Evolutionary conservation across 2,797 vertebrate genomes (phyloP).

Genomic region (Ataeniobius toweri): DNA sequence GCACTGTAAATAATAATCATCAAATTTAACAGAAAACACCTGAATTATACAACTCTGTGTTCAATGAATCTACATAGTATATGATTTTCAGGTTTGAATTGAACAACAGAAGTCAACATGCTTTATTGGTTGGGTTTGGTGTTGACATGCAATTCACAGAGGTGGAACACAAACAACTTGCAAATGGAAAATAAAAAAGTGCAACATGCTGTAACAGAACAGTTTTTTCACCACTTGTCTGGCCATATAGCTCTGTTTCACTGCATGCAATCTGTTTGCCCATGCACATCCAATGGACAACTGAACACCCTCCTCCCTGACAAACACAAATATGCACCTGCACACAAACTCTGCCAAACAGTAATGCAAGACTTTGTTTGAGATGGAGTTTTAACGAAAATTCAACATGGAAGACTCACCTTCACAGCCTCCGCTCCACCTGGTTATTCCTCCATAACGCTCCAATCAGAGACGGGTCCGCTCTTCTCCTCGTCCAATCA

Average conservation of each 20-base stretch:
- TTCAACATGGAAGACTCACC: too few relatives aligned
- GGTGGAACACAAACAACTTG: conserved; percentile 26
- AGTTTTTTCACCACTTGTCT: conserved; percentile 55
- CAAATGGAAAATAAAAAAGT: conserved; percentile 16
- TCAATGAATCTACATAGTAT: background rate
- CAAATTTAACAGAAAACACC: background rate
- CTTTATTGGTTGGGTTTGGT: conserved; percentile 15
- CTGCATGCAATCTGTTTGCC: conserved; percentile 71
- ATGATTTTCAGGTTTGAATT: background rate
- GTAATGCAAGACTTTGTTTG: conserved; percentile 57
- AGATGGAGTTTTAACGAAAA: background rate
- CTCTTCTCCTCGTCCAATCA: too few relatives aligned
- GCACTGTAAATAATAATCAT: background rate
- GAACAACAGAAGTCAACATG: background rate
- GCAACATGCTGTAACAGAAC: conserved; percentile 38
- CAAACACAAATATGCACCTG: conserved; percentile 32
- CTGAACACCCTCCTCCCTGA: conserved; percentile 63
- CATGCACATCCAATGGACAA: conserved; percentile 61
- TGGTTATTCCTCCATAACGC: too few relatives aligned
- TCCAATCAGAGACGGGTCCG: too few relatives aligned
- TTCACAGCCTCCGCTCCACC: too few relatives aligned
- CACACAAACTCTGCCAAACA: conserved; percentile 40
- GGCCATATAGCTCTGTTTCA: conserved; percentile 58
- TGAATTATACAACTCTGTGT: background rate
- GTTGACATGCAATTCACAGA: conserved; percentile 23